Conservation (phyloP, 2,888 invertebrate species). For the Dasysyrphus tricinctus region DNA sequence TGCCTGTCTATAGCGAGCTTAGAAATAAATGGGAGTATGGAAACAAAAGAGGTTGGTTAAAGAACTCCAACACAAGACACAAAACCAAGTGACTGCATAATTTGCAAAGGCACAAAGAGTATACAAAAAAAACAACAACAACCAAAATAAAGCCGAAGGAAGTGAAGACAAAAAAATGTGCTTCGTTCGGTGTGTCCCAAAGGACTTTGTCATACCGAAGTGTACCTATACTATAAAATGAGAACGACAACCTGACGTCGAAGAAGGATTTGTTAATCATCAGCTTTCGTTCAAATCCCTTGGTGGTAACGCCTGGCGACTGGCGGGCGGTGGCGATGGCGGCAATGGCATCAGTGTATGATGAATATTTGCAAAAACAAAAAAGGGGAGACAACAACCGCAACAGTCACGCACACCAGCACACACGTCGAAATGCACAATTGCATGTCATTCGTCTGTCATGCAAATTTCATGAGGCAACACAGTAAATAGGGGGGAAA, state of each 20-base stretch:
- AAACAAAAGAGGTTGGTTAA: not conserved
- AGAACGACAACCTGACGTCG: conserved; percentile 37
- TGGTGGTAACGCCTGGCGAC: conserved; percentile 19
- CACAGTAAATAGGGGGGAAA: conserved; percentile 27
- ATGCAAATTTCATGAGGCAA: conserved; percentile 70
- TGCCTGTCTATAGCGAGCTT: not conserved
- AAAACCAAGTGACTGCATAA: conserved; percentile 27
- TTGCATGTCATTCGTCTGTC: conserved; percentile 63
- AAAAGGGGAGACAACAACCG: conserved; percentile 29
- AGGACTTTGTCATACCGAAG: conserved; percentile 53
- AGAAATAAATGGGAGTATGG: not conserved
- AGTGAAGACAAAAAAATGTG: conserved; percentile 31
- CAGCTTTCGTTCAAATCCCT: conserved; percentile 42
- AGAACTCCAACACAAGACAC: conserved; percentile 25
- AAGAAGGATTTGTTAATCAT: conserved; percentile 66
- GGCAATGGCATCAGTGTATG: not conserved
- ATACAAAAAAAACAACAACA: conserved; percentile 13
- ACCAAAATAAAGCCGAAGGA: conserved; percentile 25
- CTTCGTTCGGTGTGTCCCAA: conserved; percentile 49
- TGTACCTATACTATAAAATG: not conserved
- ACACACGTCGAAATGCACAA: conserved; percentile 48
- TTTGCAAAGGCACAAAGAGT: conserved; percentile 31
- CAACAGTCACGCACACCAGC: conserved; percentile 5
- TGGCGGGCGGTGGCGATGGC: conserved; percentile 11
- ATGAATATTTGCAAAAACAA: conserved; percentile 19